A percentile compares a stretch with the other conserved stretches of the same genome.
phyloP scores from a whole-genome alignment of 1,140 invertebrate species.

The Drosophila nikananu region DNA sequence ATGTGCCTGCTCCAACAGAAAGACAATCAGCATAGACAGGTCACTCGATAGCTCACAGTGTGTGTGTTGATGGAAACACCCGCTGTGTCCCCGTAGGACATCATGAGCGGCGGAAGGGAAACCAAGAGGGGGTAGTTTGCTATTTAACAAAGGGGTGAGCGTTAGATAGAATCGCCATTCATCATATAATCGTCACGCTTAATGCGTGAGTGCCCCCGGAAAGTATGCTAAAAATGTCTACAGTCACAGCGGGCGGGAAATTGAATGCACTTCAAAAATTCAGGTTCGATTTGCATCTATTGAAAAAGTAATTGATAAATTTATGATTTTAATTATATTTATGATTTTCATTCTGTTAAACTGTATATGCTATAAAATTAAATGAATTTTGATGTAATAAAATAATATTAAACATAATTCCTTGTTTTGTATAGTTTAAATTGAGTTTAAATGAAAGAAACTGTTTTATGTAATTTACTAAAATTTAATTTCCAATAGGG shows the following conservation, averaged over 20 bases:
- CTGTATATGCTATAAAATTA: too few species aligned
- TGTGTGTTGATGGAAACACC: slow-evolving; percentile 39
- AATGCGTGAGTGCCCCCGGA: slow-evolving; percentile 19
- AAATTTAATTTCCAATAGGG: neutral
- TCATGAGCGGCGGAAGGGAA: neutral
- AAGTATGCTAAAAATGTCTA: slow-evolving; percentile 51
- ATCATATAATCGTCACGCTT: slow-evolving; percentile 59
- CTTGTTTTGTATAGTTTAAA: too few species aligned
- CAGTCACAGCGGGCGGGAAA: slow-evolving; percentile 9
- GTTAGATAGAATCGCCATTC: slow-evolving; percentile 31
- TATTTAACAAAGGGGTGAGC: neutral
- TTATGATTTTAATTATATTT: neutral
- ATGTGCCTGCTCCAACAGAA: slow-evolving; percentile 14
- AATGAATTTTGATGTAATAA: too few species aligned
- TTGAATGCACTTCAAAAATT: neutral
- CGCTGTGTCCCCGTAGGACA: neutral
- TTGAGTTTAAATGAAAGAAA: too few species aligned
- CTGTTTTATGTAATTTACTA: too few species aligned
- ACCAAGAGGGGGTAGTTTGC: neutral
- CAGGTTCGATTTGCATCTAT: rapidly evolving
- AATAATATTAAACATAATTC: too few species aligned
- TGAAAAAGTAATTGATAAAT: neutral
- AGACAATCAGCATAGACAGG: slow-evolving; percentile 3
- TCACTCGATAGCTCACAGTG: slow-evolving; percentile 9
- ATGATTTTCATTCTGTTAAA: too few species aligned